Evolutionary conservation across 2,113 vertebrate species (phyloP).

Genomic region (Oophaga pumilio): DNA sequence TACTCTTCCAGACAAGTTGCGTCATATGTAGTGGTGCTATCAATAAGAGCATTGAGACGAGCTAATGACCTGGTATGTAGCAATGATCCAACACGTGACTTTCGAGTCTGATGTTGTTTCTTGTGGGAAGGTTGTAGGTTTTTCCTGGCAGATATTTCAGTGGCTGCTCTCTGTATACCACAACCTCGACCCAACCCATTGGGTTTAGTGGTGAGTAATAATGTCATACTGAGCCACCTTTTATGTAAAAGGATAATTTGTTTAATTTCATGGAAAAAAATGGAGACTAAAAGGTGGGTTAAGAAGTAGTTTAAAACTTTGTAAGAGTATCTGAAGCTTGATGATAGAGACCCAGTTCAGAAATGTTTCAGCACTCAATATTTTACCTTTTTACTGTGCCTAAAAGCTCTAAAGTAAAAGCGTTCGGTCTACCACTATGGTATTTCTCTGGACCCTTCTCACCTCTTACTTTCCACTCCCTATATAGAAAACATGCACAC

Average conservation of each 20-base stretch:
- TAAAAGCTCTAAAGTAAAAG: not conserved
- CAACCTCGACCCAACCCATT: conserved; percentile 70
- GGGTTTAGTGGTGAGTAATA: conserved; percentile 71
- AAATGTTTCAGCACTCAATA: not conserved
- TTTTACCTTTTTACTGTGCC: not conserved
- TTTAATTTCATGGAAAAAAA: conserved; percentile 60
- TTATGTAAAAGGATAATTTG: conserved; percentile 64
- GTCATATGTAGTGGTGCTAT: conserved; percentile 67
- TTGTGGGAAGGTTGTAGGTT: conserved; percentile 64
- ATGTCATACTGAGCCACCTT: conserved; percentile 60
- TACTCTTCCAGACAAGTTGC: conserved; percentile 65
- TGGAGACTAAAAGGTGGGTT: conserved; percentile 43
- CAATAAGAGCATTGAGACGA: conserved; percentile 70
- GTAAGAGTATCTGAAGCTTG: not conserved
- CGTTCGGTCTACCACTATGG: too few species aligned
- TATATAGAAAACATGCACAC: too few species aligned
- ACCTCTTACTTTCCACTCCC: too few species aligned
- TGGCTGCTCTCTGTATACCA: conserved; percentile 63
- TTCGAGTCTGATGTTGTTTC: conserved; percentile 70
- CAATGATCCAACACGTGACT: conserved; percentile 72
- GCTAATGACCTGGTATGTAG: conserved; percentile 67
- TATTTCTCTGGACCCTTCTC: too few species aligned
- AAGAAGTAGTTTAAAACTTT: not conserved
- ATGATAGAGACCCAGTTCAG: not conserved
- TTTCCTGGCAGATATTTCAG: conserved; percentile 66